Conservation (phyloP, 2,888 invertebrate species). For the Drosophila falleni region DNA sequence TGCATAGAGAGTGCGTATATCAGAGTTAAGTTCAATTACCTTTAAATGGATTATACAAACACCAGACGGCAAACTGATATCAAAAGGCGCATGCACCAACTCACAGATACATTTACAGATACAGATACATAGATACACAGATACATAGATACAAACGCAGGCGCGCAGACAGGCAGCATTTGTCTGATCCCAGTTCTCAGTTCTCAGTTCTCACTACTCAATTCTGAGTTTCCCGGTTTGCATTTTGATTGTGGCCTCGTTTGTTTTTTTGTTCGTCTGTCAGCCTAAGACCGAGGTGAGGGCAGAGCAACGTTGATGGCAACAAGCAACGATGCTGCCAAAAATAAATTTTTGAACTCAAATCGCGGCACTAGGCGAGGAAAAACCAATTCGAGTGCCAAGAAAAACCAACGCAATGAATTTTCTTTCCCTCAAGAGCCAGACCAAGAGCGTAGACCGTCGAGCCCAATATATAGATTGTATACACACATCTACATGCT, state of each 20-base stretch:
- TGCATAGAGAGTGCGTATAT: slow-evolving; percentile 28
- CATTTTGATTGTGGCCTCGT: slow-evolving; percentile 20
- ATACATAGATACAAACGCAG: slow-evolving; percentile 39
- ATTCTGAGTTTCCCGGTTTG: slow-evolving; percentile 13
- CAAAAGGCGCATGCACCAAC: slow-evolving; percentile 44
- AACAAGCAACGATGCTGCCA: slow-evolving; percentile 68
- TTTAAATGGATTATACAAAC: slow-evolving; percentile 80
- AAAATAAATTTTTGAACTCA: slow-evolving; percentile 80
- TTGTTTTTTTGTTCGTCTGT: slow-evolving; percentile 2
- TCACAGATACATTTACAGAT: slow-evolving; percentile 27
- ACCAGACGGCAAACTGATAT: slow-evolving; percentile 52
- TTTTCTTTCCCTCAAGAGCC: slow-evolving; percentile 63
- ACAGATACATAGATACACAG: slow-evolving; percentile 29
- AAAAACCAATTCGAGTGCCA: slow-evolving; percentile 67
- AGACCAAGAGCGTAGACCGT: slow-evolving; percentile 32
- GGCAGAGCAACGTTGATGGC: slow-evolving; percentile 7
- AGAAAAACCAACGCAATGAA: slow-evolving; percentile 77
- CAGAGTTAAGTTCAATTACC: slow-evolving; percentile 74
- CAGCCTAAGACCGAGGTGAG: slow-evolving; percentile 38
- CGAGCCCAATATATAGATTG: slow-evolving; percentile 11
- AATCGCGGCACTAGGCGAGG: slow-evolving; percentile 66
- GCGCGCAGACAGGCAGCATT: slow-evolving; percentile 40
- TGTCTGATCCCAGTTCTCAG: slow-evolving; percentile 71
- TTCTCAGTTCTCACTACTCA: slow-evolving; percentile 14
- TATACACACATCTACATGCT: background rate